Base-by-base conservation (phyloP, 2,888 invertebrate species). In the Watsonalla cultraria region DNA sequence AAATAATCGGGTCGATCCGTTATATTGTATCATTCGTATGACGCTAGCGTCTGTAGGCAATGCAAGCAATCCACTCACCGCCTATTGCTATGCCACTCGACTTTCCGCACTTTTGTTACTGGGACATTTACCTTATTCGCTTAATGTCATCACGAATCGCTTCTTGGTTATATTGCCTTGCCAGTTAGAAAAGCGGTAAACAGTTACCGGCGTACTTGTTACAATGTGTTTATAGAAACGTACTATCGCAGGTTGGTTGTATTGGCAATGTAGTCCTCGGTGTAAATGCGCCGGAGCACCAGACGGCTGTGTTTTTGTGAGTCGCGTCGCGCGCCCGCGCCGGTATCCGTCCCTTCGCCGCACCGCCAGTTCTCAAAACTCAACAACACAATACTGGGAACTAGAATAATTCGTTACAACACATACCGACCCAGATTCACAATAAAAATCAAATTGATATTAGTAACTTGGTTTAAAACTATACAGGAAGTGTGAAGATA, bases 1-100 rank as follows among this genome's bases (percentile, higher is more conserved):
- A 89, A 90, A 90, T 90, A 90, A 90, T 89, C 89, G 82, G 86
- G 84, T 78, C 86, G 87, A 86, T 86, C 90, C 89, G 89, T 90
- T 90, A 90, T 80, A 87, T 77, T 81, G 81, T 80, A 78, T 85
- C 87, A 87, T 90, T 89, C 81, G 87, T 87, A 89, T 89, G 85
- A 87, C 78, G 80, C 73, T 68, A 67, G 82, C 84, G 87, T 84
- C 74, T 80, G 76, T 75, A 76, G 78, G 70, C 77, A 71, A 70
- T 71, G 76, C 70, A 65, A 62, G 59, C 64, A 11, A 42, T 11
- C 63, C 61, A 68, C 72, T 69, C 69, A 67, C 64, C 66, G 70
- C 74, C 77, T 78, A 87, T 86, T 87, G 79, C 84, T 78, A 87
- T 88, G 84, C 86, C 66, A 68, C 67, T 62, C 76, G 65, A 65